A percentile compares a stretch with the other conserved stretches of the same genome.
Conservation (phyloP, 2,113 vertebrate species). For the Tympanuchus pallidicinctus region DNA sequence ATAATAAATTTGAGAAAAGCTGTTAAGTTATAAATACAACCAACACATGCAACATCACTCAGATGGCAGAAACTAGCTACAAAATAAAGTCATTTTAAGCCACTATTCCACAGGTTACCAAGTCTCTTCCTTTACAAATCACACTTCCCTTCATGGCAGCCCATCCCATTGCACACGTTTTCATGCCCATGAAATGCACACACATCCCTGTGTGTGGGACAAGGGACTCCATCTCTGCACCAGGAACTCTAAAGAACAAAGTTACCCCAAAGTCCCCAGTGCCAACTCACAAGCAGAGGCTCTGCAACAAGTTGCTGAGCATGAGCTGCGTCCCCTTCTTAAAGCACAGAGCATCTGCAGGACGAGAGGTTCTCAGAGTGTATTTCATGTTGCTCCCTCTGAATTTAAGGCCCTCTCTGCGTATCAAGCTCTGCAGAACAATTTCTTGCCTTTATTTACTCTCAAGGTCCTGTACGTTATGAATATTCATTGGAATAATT, state of each 20-base stretch:
- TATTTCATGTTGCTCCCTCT: neutral
- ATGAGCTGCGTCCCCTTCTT: neutral
- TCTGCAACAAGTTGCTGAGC: neutral
- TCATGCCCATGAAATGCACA: neutral
- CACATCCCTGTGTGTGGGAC: neutral
- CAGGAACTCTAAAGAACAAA: neutral
- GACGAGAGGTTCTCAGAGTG: accelerated
- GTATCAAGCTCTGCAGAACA: neutral
- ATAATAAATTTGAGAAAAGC: conserved; percentile 82
- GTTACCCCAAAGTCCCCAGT: accelerated
- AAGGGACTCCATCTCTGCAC: neutral
- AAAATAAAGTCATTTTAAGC: conserved; percentile 77
- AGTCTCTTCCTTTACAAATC: conserved; percentile 74
- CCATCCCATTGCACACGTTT: neutral
- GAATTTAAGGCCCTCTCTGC: neutral
- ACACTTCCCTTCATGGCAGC: conserved; percentile 42
- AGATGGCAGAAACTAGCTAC: conserved; percentile 71
- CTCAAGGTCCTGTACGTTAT: neutral
- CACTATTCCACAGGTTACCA: conserved; percentile 74
- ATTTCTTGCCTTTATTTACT: conserved; percentile 34
- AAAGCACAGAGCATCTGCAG: neutral
- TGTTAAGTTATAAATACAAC: conserved; percentile 85
- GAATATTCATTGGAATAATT: conserved; percentile 76
- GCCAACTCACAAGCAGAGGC: neutral
- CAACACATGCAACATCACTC: conserved; percentile 78